Conservation (phyloP, 1,140 invertebrate genomes). For the Musca vetustissima region DNA sequence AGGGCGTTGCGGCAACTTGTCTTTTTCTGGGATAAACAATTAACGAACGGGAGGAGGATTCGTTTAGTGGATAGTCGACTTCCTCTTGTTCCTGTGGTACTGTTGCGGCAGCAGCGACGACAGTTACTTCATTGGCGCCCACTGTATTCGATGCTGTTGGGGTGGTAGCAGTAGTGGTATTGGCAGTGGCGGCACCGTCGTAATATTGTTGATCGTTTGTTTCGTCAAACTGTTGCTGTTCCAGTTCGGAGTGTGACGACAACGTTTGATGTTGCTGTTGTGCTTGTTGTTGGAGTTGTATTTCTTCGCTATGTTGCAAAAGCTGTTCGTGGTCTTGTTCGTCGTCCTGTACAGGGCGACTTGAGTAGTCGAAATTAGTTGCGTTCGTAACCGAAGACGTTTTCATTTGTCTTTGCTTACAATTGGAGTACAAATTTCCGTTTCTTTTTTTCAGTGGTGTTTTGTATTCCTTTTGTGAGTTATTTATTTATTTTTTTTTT, state of each 20-base stretch:
- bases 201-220: neutral
- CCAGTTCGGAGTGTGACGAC: neutral
- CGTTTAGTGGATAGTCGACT: neutral
- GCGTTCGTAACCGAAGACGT: constrained; percentile 30
- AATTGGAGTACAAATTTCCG: constrained; percentile 17
- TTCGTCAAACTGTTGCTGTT: constrained; percentile 12
- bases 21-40: constrained; percentile 15
- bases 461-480: neutral
- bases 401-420: constrained; percentile 30
- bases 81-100: constrained; percentile 1
- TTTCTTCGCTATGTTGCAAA: no score
- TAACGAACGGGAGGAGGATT: neutral
- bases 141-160: no score
- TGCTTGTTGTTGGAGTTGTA: no score
- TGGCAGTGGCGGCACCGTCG: neutral
- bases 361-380: constrained; percentile 30
- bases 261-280: neutral
- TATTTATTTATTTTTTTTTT: no score
- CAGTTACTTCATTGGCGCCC: no score
- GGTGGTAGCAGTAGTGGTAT: neutral
- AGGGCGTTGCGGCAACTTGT: neutral
- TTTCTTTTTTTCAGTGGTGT: constrained; percentile 3
- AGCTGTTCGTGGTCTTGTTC: constrained; percentile 23
- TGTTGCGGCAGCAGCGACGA: neutral
- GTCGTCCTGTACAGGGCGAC: constrained; percentile 29